A percentile compares a stretch with the other conserved stretches of the same genome.
phyloP scores from a whole-genome alignment of 2,888 invertebrate species.

The Stenoptilia bipunctidactyla region DNA sequence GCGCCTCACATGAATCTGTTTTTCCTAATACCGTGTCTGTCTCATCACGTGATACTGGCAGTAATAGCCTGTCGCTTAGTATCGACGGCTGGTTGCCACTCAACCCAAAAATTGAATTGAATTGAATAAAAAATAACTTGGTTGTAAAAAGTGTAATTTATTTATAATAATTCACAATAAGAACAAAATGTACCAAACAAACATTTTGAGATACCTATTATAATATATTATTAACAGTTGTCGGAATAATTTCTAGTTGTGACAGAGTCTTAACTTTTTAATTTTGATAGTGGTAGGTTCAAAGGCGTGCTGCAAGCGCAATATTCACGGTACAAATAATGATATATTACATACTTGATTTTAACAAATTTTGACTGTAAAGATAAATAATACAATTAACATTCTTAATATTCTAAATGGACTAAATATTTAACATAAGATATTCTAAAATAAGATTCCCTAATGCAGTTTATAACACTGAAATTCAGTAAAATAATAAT shows the following conservation, averaged over 20 bases:
- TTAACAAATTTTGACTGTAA: slow-evolving; percentile 56
- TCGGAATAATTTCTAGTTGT: slow-evolving; percentile 29
- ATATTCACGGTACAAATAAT: slow-evolving; percentile 10
- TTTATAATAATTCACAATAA: slow-evolving; percentile 66
- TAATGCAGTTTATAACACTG: slow-evolving; percentile 32
- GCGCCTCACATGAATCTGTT: too few species aligned
- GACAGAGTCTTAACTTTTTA: slow-evolving; percentile 32
- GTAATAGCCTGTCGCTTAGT: too few species aligned
- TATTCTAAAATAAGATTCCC: slow-evolving; percentile 56
- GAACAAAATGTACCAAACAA: slow-evolving; percentile 53
- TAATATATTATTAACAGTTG: slow-evolving; percentile 27
- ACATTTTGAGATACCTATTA: slow-evolving; percentile 42
- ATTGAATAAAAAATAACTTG: slow-evolving; percentile 19
- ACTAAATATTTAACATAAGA: slow-evolving; percentile 65
- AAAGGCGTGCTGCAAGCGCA: slow-evolving; percentile 28
- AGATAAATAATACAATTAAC: slow-evolving; percentile 67
- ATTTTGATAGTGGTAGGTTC: slow-evolving; percentile 17
- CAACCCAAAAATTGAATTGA: too few species aligned
- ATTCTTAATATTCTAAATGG: slow-evolving; percentile 56
- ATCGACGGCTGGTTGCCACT: too few species aligned
- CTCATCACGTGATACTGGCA: too few species aligned
- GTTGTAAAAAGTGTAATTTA: slow-evolving; percentile 66
- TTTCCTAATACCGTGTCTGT: too few species aligned
- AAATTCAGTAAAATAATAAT: slow-evolving; percentile 21
- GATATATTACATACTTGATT: slow-evolving; percentile 32